Evolutionary conservation across 2,888 invertebrate genomes (phyloP).

Genomic region (Nasonovia ribisnigri): DNA sequence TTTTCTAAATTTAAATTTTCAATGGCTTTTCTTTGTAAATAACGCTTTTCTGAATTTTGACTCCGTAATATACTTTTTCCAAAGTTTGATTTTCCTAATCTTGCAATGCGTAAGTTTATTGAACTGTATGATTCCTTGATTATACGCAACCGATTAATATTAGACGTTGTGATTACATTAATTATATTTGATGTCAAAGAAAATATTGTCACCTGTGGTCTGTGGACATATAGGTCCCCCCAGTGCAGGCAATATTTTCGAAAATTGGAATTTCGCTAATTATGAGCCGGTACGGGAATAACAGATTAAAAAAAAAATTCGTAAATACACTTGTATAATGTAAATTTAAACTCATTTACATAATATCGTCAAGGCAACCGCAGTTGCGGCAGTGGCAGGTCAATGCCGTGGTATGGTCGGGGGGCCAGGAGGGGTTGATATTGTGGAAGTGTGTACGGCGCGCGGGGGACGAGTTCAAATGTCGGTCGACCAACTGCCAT

Average conservation of each 20-base stretch:
- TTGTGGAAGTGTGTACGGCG: background rate
- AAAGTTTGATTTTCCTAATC: background rate
- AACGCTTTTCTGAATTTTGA: background rate
- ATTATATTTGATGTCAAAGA: background rate
- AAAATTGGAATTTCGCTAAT: background rate
- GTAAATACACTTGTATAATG: background rate
- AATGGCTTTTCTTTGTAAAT: background rate
- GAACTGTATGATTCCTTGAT: background rate
- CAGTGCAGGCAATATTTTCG: background rate
- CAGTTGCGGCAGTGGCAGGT: background rate
- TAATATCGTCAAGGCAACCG: background rate
- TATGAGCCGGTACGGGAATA: background rate
- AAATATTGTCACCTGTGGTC: too few species aligned
- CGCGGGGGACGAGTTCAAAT: slow-evolving; percentile 14
- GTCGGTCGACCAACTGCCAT: slow-evolving; percentile 51
- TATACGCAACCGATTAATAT: background rate
- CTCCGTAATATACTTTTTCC: background rate
- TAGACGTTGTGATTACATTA: background rate
- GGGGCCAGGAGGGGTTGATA: background rate
- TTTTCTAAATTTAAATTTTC: background rate
- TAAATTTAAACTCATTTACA: slow-evolving; percentile 9
- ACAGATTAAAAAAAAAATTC: background rate
- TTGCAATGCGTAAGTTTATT: background rate
- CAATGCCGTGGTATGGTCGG: background rate
- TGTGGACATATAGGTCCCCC: background rate